Evolutionary conservation across 2,888 invertebrate species (phyloP).

Genomic region (Mesorhabditis spiculigera): DNA sequence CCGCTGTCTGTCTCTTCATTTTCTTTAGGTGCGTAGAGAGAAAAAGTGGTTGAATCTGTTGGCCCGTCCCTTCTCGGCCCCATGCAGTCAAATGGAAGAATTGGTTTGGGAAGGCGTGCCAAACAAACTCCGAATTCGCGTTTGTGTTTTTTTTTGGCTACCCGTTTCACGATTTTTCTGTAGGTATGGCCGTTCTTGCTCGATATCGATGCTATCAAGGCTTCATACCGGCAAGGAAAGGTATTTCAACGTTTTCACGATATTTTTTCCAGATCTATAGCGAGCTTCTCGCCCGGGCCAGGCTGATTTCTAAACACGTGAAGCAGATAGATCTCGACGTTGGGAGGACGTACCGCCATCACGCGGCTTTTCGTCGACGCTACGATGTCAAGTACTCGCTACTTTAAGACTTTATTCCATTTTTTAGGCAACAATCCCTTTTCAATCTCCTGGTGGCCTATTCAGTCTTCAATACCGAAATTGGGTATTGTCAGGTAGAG

Average conservation of each 20-base stretch:
- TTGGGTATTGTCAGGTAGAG: slow-evolving; percentile 74
- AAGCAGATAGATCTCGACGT: slow-evolving; percentile 98
- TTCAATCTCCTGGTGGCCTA: slow-evolving; percentile 96
- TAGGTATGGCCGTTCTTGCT: slow-evolving; percentile 51
- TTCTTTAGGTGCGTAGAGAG: slow-evolving; percentile 64
- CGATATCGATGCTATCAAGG: slow-evolving; percentile 10
- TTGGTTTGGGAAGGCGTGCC: slow-evolving; percentile 96
- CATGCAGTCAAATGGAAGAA: slow-evolving; percentile 58
- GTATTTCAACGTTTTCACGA: neutral
- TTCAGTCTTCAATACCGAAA: slow-evolving; percentile 87
- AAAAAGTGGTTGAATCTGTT: slow-evolving; percentile 98
- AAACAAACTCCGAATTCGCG: slow-evolving; percentile 80
- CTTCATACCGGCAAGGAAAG: neutral
- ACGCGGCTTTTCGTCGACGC: slow-evolving; percentile 80
- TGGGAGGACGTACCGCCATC: slow-evolving; percentile 95
- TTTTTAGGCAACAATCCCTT: slow-evolving; percentile 77
- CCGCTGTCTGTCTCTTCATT: too few relatives aligned
- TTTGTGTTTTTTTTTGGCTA: slow-evolving; percentile 53
- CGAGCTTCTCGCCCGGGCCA: slow-evolving; percentile 82
- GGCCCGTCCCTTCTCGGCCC: slow-evolving; percentile 72
- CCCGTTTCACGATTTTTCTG: neutral
- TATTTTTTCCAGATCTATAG: slow-evolving; percentile 48
- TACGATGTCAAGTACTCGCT: slow-evolving; percentile 76
- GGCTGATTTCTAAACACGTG: slow-evolving; percentile 88
- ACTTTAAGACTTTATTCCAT: neutral